Percentiles rank a stretch among this genome's conserved stretches.
Evolutionary conservation across 2,888 invertebrate species (phyloP).

Genomic region (Aelia acuminata): DNA sequence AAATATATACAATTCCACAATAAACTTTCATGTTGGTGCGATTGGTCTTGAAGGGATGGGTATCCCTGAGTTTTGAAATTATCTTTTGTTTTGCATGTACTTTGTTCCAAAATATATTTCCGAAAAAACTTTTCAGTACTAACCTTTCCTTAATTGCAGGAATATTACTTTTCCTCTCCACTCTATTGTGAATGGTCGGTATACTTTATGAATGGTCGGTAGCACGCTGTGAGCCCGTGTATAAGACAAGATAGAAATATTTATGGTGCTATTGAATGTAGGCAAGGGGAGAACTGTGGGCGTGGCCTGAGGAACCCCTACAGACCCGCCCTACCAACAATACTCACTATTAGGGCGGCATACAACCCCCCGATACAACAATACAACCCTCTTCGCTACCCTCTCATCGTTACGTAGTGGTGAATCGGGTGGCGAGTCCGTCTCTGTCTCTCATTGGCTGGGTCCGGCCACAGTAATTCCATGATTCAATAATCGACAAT

Average conservation of each 20-base stretch:
- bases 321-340: slow-evolving; percentile 39
- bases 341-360: not conserved
- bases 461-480: not conserved
- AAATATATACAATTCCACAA: too few relatives aligned
- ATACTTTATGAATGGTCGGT: not conserved
- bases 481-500: slow-evolving; percentile 15
- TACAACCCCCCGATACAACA: not conserved
- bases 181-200: not conserved
- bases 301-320: not conserved
- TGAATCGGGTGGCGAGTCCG: not conserved
- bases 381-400: not conserved
- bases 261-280: slow-evolving; percentile 29
- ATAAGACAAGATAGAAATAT: slow-evolving; percentile 35
- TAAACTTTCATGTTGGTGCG: too few relatives aligned
- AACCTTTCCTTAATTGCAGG: too few relatives aligned
- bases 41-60: too few relatives aligned
- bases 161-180: too few relatives aligned
- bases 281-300: not conserved
- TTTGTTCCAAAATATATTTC: too few relatives aligned
- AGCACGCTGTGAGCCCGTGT: not conserved
- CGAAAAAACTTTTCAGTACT: too few relatives aligned
- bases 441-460: not conserved
- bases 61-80: too few relatives aligned
- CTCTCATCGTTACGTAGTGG: not conserved
- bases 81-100: too few relatives aligned